These are phyloP conservation scores for Dryoscopus gambensis DNA, from an alignment of 2,113 vertebrate species.

Conservation along the genomic window DNA sequence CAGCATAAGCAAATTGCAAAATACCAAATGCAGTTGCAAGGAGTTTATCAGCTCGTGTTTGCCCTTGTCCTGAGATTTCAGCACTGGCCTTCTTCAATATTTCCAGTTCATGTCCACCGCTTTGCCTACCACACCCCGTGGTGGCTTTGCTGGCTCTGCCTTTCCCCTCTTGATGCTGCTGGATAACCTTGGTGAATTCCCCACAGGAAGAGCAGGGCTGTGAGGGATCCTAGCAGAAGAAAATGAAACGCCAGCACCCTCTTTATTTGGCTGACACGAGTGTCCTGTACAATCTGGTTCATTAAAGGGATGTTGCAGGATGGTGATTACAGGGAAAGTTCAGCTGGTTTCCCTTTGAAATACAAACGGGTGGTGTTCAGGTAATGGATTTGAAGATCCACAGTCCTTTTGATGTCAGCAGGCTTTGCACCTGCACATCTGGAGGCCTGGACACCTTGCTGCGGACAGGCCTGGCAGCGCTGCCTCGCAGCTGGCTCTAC, in stretches of 20 bases:
- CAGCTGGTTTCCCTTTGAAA: conserved; percentile 71
- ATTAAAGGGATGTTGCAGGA: conserved; percentile 54
- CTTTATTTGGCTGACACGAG: background rate
- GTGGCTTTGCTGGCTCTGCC: background rate
- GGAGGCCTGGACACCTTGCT: conserved; percentile 40
- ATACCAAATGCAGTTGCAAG: background rate
- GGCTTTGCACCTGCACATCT: conserved; percentile 68
- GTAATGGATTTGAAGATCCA: conserved; percentile 17
- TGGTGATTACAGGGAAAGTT: conserved; percentile 73
- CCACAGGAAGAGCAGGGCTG: background rate
- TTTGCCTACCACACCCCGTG: background rate
- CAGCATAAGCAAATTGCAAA: background rate
- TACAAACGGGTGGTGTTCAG: conserved; percentile 45
- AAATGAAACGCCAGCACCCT: background rate
- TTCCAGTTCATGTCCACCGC: background rate
- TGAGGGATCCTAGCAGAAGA: background rate
- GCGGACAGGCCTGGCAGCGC: background rate
- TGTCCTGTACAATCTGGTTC: background rate
- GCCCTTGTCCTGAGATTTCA: background rate
- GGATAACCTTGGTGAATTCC: background rate
- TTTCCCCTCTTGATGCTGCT: background rate
- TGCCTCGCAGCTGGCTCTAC: conserved; percentile 65
- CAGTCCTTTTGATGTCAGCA: conserved; percentile 69
- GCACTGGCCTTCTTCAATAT: accelerated
- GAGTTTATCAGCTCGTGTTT: background rate